Evolutionary conservation across 1,140 invertebrate genomes (phyloP).

Genomic region (Psix sp.): DNA sequence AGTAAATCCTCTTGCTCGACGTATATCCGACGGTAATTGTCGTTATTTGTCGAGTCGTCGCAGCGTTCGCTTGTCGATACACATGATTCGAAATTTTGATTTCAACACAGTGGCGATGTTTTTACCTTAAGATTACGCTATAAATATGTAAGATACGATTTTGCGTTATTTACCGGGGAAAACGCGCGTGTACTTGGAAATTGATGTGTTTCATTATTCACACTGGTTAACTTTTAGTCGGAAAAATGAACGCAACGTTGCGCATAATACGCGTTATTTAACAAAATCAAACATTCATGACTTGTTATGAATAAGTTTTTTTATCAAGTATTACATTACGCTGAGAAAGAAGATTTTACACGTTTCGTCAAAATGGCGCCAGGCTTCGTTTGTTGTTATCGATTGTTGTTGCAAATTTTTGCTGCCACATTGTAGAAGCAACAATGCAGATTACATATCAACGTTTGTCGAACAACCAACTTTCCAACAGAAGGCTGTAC

Average conservation of each 20-base stretch:
- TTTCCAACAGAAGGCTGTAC: conserved; percentile 1
- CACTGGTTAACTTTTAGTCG: conserved; percentile 6
- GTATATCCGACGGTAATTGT: no score
- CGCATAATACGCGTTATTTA: not conserved
- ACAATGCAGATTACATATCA: conserved; percentile 28
- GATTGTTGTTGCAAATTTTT: not conserved
- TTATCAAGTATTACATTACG: conserved; percentile 4
- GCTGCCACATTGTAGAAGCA: conserved; percentile 1
- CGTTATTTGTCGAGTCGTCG: no score
- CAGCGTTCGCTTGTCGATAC: conserved; percentile 5
- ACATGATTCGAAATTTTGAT: conserved; percentile 10
- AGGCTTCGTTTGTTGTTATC: not conserved
- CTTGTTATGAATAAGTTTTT: conserved; percentile 1
- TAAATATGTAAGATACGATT: conserved; percentile 43
- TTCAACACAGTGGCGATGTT: conserved; percentile 18
- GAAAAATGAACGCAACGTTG: not conserved
- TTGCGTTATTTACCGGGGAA: conserved; percentile 18
- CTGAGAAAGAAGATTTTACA: not conserved
- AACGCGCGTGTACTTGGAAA: conserved; percentile 9
- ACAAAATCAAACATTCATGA: not conserved
- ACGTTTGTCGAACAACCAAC: conserved; percentile 10
- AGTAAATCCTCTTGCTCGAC: no score
- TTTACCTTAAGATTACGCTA: conserved; percentile 7
- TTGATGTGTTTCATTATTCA: conserved; percentile 29
- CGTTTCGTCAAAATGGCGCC: not conserved